Evolutionary conservation across 1,140 invertebrate species (phyloP).

Genomic region (Ridgeia piscesae): DNA sequence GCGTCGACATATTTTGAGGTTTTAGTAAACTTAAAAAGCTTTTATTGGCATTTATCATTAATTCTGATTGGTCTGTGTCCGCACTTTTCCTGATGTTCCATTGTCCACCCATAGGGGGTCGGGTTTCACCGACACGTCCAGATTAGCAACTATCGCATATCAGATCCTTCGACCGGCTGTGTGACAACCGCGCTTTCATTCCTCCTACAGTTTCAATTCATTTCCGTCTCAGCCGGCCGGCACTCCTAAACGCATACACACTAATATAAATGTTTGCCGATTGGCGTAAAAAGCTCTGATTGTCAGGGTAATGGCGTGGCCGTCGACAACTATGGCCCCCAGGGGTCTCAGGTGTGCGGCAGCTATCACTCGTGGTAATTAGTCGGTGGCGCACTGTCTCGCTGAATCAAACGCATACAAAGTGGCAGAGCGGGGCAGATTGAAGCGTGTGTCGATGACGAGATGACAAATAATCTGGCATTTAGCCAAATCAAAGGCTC

Average conservation of each 20-base stretch:
- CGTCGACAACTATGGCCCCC: background rate
- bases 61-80: background rate
- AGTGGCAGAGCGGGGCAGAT: background rate
- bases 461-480: background rate
- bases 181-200: background rate
- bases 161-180: background rate
- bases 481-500: background rate
- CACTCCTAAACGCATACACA: constrained; percentile 4
- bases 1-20: too few species aligned
- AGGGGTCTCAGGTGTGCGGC: background rate
- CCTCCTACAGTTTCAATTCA: background rate
- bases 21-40: too few species aligned
- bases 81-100: background rate
- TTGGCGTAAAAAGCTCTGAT: background rate
- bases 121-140: background rate
- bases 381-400: background rate
- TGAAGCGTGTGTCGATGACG: background rate
- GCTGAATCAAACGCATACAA: background rate
- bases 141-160: background rate
- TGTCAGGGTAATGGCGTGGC: background rate
- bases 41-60: too few species aligned
- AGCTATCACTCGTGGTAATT: background rate
- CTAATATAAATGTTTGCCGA: constrained; percentile 1
- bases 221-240: background rate
- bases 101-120: too few species aligned